Percentiles rank a stretch among this genome's conserved stretches.
These are phyloP conservation scores for Synanthedon myopaeformis DNA, from an alignment of 2,888 invertebrate genomes.

Conservation along the genomic window DNA sequence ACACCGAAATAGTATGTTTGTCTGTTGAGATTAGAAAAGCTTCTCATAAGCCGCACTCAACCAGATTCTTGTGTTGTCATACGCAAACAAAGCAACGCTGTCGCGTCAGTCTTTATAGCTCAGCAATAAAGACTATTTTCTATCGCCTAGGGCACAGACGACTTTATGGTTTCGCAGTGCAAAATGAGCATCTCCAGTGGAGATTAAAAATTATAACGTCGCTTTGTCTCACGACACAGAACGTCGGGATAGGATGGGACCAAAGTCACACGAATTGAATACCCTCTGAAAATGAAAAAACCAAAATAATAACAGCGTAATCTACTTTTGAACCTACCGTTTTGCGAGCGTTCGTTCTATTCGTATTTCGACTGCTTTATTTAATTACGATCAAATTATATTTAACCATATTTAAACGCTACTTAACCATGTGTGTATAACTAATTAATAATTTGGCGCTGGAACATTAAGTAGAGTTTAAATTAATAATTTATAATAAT, in stretches of 20 bases:
- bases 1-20: background rate
- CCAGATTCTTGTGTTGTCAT: constrained; percentile 27
- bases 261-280: too few relatives aligned
- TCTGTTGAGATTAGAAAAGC: constrained; percentile 9
- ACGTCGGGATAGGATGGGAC: constrained; percentile 8
- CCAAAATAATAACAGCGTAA: too few relatives aligned
- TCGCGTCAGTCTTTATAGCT: constrained; percentile 11
- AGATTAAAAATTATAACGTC: constrained; percentile 59
- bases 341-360: too few relatives aligned
- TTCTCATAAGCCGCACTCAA: constrained; percentile 55
- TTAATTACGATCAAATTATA: too few relatives aligned
- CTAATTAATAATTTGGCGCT: too few relatives aligned
- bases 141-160: constrained; percentile 4
- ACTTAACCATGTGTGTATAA: too few relatives aligned
- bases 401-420: too few relatives aligned
- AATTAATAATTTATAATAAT: too few relatives aligned
- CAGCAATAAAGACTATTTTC: constrained; percentile 19
- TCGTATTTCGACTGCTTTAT: too few relatives aligned
- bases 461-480: too few relatives aligned
- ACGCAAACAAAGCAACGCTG: constrained; percentile 7
- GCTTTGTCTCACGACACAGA: constrained; percentile 29
- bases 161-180: constrained; percentile 35
- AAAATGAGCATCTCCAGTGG: constrained; percentile 61
- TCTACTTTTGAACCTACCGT: too few relatives aligned
- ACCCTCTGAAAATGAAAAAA: too few relatives aligned